Conservation (phyloP, 2,797 vertebrate species). For the Fratercula arctica region DNA sequence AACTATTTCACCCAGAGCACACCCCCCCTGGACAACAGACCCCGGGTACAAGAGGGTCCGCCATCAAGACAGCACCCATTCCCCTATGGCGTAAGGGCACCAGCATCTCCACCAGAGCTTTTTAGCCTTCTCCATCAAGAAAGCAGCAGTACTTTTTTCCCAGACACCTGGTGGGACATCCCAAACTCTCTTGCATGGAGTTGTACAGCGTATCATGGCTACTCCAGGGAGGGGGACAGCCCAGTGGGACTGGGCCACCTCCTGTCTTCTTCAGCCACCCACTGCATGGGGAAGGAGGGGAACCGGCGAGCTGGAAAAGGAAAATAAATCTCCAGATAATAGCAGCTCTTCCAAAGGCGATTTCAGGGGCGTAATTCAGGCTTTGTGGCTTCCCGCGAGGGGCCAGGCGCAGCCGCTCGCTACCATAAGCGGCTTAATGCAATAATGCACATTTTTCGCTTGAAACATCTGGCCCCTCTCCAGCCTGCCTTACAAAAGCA, state of each 20-base stretch:
- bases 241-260: fast-evolving
- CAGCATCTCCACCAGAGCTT: fast-evolving
- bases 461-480: neutral
- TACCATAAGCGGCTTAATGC: neutral
- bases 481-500: neutral
- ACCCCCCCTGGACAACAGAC: neutral
- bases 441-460: neutral
- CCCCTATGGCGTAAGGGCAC: fast-evolving
- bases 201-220: fast-evolving
- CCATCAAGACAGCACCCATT: neutral
- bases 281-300: fast-evolving
- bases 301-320: neutral
- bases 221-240: fast-evolving
- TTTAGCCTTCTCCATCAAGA: neutral
- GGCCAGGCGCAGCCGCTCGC: neutral
- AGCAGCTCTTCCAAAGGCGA: constrained; percentile 17
- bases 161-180: neutral
- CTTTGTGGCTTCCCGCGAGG: neutral
- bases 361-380: neutral
- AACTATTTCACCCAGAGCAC: neutral
- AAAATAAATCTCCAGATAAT: constrained; percentile 30
- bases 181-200: fast-evolving
- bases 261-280: neutral
- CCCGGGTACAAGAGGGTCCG: neutral
- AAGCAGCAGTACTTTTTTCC: neutral